Evolutionary conservation across 2,888 invertebrate species (phyloP), one percentile per base, ranked within the genome.

Genomic region (Drosophila prostipennis): DNA sequence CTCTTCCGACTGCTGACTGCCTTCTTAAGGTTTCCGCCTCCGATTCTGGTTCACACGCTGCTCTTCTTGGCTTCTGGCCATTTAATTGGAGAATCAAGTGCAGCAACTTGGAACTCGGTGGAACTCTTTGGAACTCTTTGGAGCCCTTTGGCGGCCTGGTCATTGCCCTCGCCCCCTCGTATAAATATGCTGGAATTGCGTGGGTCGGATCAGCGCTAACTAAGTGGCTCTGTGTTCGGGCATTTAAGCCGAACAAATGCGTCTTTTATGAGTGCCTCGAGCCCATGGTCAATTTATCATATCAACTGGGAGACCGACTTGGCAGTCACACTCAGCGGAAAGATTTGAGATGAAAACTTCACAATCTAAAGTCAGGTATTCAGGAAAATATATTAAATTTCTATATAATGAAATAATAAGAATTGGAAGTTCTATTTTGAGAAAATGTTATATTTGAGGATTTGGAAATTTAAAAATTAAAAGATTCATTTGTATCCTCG

Each of bases 281-380:
- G 70, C 70, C 77, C 85, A 82, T 58, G 83, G 86, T 82, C 86
- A 82, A 84, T 87, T 87, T 85, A 82, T 84, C 86, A 85, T 79
- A 73, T 69, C 52, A 48, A 55, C 55, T 54, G 11, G 46, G 54
- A 34, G 46, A 34, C 43, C 36, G 69, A 8, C 39, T 3, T 10
- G 2, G 19, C 11, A 45, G 34, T 6, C 7, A 36, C 57, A 69
- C 58, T 26, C 6, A 3, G 29, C 3, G 7, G 1, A 29, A 29
- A 29, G 6, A 6, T 26, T 26, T 1, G 26, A 5, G 6, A 29
- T 29, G 2, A 29, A 29, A 29, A 29, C 29, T 7, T 29, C 29
- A 29, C 0, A 7, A 29, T 26, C 4, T 26, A 26, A 26, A 26
- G 26, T 26, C 26, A 6, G 26, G 4, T 23, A n/a, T 23, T 23